These are phyloP conservation scores for Tipula confusa DNA, from an alignment of 2,888 invertebrate species.

Conservation along the genomic window DNA sequence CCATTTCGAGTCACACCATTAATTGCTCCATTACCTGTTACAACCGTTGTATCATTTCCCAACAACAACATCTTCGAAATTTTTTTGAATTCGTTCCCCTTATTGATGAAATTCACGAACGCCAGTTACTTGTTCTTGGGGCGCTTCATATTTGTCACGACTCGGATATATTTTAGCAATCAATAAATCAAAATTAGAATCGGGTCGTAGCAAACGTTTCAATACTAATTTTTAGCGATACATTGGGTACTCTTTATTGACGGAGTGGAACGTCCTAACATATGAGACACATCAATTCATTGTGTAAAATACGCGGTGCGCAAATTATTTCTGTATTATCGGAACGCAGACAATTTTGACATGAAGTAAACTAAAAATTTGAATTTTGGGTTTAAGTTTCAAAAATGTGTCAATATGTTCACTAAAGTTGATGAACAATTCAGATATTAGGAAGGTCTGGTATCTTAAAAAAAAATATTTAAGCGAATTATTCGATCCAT, in stretches of 20 bases:
- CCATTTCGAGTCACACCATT: slow-evolving; percentile 39
- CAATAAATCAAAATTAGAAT: slow-evolving; percentile 95
- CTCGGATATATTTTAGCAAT: slow-evolving; percentile 98
- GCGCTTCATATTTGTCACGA: slow-evolving; percentile 94
- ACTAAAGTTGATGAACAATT: too few relatives aligned
- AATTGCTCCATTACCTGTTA: slow-evolving; percentile 47
- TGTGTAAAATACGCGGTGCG: slow-evolving; percentile 88
- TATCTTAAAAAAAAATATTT: too few relatives aligned
- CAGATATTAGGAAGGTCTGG: too few relatives aligned
- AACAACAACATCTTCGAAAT: slow-evolving; percentile 59
- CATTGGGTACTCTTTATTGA: slow-evolving; percentile 99
- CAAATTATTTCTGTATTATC: slow-evolving; percentile 94
- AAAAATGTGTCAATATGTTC: too few relatives aligned
- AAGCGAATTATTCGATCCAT: too few relatives aligned
- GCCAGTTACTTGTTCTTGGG: slow-evolving; percentile 89
- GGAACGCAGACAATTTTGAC: too few relatives aligned
- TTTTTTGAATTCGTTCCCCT: slow-evolving; percentile 76
- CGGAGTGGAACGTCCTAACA: slow-evolving; percentile 95
- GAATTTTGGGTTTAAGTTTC: too few relatives aligned
- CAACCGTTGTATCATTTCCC: slow-evolving; percentile 42
- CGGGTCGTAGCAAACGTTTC: slow-evolving; percentile 90
- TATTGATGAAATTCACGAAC: slow-evolving; percentile 88
- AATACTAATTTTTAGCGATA: slow-evolving; percentile 97
- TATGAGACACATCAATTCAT: slow-evolving; percentile 98
- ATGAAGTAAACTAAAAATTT: too few relatives aligned